Conservation (phyloP, 2,113 vertebrate species). For the Ondatra zibethicus region DNA sequence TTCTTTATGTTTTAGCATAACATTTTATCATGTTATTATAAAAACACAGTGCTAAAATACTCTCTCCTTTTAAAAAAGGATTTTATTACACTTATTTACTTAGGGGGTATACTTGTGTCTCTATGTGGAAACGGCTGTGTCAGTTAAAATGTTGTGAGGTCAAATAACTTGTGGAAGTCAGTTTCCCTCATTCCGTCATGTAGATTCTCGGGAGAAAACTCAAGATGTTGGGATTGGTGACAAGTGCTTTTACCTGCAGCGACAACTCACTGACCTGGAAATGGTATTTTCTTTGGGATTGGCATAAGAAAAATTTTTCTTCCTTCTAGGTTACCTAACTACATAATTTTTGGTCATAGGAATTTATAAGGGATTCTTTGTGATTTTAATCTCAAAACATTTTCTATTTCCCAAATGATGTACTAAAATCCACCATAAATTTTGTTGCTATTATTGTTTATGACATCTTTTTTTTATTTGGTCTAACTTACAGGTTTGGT, state of each 20-base stretch:
- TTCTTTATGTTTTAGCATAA: not conserved
- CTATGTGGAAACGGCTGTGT: not conserved
- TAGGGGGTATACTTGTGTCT: not conserved
- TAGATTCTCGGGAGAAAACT: not conserved
- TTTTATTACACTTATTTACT: not conserved
- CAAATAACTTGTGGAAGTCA: not conserved
- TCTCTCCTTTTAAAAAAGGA: no score
- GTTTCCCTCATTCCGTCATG: not conserved
- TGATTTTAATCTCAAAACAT: not conserved
- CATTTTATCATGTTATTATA: not conserved
- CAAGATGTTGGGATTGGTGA: accelerated
- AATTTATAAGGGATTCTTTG: not conserved
- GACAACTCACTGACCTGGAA: not conserved
- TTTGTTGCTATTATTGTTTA: not conserved
- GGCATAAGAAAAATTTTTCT: not conserved
- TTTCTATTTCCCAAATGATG: not conserved
- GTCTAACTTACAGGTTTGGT: not conserved
- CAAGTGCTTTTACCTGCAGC: not conserved
- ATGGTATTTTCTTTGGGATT: not conserved
- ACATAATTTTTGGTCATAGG: not conserved
- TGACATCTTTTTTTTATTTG: not conserved
- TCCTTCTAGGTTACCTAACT: not conserved
- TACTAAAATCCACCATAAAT: no score
- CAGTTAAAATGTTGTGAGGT: not conserved
- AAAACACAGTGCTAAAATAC: not conserved